Base-by-base conservation (phyloP, 1,140 invertebrate species). In the Choristoneura fumiferana region DNA sequence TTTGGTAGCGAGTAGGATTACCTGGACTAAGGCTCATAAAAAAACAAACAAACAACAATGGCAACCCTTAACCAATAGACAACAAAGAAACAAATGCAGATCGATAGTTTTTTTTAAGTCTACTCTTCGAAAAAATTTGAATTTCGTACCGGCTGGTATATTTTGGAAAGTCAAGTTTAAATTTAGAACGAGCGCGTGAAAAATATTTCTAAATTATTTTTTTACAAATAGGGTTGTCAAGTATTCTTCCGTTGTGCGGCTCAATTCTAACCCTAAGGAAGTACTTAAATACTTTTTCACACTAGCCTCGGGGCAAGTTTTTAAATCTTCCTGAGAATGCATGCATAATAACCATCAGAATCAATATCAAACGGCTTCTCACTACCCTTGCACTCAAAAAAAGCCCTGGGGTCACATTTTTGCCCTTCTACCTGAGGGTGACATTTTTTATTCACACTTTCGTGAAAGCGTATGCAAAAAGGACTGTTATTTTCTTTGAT, bases 361-460 rank as follows among this genome's bases (percentile, higher is more conserved):
- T 73, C 62, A 65, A 67, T 72, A 67, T 76, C 73, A 70, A 68
- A 61, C 57, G 67, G 73, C 74, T 81, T 85, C 84, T 69, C 66
- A 80, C 85, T 87, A 84, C 83, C 72, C 69, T 63, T 67, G 65
- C 70, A 69, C 71, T 76, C 69, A 81, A 85, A 80, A 82, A 79
- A n/a, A n/a, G 67, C 63, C 72, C 73, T 67, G 57, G 73, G 81
- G 77, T 76, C 74, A 85, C 22, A 29, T 29, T 29, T 29, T 3
- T 29, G 22, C 84, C 83, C 81, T 77, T 81, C 65, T 82, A 85
- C 81, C 82, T 84, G 78, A 74, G 85, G 84, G 84, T 87, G 81
- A 85, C 77, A 77, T 84, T 88, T 88, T 87, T 88, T 85, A 83
- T 87, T 87, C 79, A 88, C 82, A 87, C 84, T 88, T 87, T 83